These are phyloP conservation scores for Phoebastria nigripes DNA, from an alignment of 2,797 vertebrate species.

Conservation along the genomic window DNA sequence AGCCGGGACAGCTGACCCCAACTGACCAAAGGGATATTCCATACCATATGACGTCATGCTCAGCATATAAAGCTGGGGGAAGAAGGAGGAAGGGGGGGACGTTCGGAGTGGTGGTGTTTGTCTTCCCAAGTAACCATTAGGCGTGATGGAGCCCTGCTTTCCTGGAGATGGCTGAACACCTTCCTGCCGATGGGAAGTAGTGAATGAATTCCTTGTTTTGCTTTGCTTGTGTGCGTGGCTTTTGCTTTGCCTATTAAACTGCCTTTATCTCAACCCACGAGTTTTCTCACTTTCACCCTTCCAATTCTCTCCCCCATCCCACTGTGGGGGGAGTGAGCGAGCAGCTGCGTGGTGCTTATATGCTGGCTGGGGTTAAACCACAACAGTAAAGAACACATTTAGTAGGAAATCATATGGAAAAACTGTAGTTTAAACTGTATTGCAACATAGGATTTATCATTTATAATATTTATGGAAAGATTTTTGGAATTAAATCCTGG, in stretches of 20 bases:
- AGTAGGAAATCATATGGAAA: neutral
- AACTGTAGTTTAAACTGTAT: neutral
- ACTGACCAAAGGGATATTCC: neutral
- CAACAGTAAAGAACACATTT: neutral
- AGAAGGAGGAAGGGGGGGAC: neutral
- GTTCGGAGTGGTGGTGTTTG: fast-evolving
- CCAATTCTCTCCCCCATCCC: neutral
- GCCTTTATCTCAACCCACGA: neutral
- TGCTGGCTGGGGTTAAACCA: neutral
- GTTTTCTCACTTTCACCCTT: neutral
- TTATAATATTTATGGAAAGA: neutral
- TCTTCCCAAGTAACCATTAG: neutral
- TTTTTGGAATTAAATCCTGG: neutral
- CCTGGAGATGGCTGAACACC: neutral
- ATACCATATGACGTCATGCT: neutral
- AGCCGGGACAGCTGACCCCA: neutral
- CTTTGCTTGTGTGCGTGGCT: fast-evolving
- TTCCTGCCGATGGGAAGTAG: neutral
- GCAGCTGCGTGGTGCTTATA: no score
- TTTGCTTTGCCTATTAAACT: neutral
- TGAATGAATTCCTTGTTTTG: neutral
- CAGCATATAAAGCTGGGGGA: neutral
- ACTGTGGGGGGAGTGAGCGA: fast-evolving
- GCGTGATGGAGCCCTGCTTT: neutral
- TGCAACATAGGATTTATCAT: neutral